A percentile compares a stretch with the other conserved stretches of the same genome.
phyloP scores from a whole-genome alignment of 2,888 invertebrate species.

The Perdita meconis region DNA sequence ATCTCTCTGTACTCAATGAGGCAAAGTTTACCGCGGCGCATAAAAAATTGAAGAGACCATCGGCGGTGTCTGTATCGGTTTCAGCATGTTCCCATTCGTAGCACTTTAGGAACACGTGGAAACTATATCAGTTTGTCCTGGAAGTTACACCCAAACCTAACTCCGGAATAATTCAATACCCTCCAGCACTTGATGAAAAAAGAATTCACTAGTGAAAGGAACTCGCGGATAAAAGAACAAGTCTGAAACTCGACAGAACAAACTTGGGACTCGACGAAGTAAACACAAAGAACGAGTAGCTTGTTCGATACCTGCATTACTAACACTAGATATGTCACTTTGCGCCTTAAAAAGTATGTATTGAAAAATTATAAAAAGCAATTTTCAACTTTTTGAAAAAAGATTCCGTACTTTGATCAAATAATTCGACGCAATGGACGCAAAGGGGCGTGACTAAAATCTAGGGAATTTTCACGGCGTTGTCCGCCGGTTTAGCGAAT shows the following conservation, averaged over 20 bases:
- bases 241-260: background rate
- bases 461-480: conserved; percentile 46
- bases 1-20: background rate
- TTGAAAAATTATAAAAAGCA: too few species aligned
- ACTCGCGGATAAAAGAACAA: conserved; percentile 15
- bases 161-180: conserved; percentile 40
- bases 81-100: background rate
- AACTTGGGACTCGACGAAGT: too few species aligned
- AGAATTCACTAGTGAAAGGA: conserved; percentile 9
- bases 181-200: background rate
- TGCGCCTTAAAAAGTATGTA: too few species aligned
- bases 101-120: background rate
- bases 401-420: conserved; percentile 27
- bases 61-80: background rate
- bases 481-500: conserved; percentile 49
- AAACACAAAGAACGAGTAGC: too few species aligned
- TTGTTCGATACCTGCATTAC: too few species aligned
- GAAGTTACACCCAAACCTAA: conserved; percentile 25
- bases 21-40: background rate
- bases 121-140: conserved; percentile 29
- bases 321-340: too few species aligned
- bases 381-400: too few species aligned
- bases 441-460: conserved; percentile 33
- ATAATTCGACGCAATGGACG: conserved; percentile 35
- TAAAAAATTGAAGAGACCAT: conserved; percentile 9